A percentile compares a stretch with the other conserved stretches of the same genome.
These are phyloP conservation scores for Macaria liturata DNA, from an alignment of 2,888 invertebrate species.

Conservation along the genomic window DNA sequence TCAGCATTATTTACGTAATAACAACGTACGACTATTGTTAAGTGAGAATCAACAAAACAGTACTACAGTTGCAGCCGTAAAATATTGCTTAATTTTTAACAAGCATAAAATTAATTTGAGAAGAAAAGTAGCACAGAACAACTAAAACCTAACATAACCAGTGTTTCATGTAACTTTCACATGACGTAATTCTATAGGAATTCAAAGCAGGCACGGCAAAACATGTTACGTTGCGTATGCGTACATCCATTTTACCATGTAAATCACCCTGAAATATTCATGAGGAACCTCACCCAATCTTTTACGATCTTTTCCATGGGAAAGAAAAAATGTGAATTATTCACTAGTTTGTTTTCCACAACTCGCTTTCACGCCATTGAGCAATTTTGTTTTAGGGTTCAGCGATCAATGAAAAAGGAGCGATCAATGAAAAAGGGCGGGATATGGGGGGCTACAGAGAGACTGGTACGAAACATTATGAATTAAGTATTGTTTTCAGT, in stretches of 20 bases:
- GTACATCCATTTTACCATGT: constrained; percentile 2
- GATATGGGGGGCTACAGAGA: background rate
- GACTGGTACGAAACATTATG: too few species aligned
- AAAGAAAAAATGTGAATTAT: constrained; percentile 39
- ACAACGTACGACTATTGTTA: too few species aligned
- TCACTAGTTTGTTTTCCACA: constrained; percentile 40
- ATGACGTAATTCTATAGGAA: background rate
- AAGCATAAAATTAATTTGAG: too few species aligned
- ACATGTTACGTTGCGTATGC: constrained; percentile 1
- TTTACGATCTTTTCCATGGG: constrained; percentile 32
- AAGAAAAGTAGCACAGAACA: too few species aligned
- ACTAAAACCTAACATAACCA: too few species aligned
- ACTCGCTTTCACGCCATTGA: constrained; percentile 39
- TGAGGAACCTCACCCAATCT: constrained; percentile 12
- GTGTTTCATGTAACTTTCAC: too few species aligned
- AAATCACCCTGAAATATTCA: constrained; percentile 19
- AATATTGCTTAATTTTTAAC: too few species aligned
- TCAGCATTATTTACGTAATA: too few species aligned
- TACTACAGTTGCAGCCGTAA: too few species aligned
- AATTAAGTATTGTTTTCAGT: too few species aligned
- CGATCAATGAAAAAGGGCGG: constrained; percentile 24
- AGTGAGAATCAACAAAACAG: too few species aligned
- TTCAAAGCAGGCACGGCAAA: background rate
- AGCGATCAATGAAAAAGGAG: constrained; percentile 23
- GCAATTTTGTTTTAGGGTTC: constrained; percentile 34